phyloP scores from a whole-genome alignment of 2,113 vertebrate species.

The Beaufortia kweichowensis region DNA sequence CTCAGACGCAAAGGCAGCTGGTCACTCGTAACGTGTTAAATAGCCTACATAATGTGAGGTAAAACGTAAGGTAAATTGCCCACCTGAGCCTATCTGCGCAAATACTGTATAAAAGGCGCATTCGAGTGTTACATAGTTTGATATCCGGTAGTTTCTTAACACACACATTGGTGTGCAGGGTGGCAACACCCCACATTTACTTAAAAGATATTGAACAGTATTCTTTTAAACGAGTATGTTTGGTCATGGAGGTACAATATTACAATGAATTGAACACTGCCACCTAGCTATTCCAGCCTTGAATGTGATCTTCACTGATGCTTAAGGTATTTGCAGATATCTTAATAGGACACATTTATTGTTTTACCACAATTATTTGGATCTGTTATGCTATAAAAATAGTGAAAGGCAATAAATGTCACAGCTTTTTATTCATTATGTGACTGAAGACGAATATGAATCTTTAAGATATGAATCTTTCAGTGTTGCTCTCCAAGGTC shows the following conservation, averaged over 20 bases:
- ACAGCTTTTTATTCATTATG: neutral
- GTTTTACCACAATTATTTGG: neutral
- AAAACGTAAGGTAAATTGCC: constrained; percentile 1
- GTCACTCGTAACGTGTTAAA: constrained; percentile 5
- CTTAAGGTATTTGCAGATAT: neutral
- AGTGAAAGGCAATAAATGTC: neutral
- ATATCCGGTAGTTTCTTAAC: neutral
- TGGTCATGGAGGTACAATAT: neutral
- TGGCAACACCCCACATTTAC: neutral
- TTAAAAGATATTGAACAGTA: neutral
- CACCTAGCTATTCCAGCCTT: constrained; percentile 50
- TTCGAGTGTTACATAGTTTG: neutral
- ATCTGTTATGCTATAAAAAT: neutral
- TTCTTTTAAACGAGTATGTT: neutral
- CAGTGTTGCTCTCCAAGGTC: constrained; percentile 12
- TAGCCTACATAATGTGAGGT: constrained; percentile 5
- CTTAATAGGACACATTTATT: neutral
- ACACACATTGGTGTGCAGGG: neutral
- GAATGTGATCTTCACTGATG: constrained; percentile 2
- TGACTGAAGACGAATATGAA: neutral
- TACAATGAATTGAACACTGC: constrained; percentile 52
- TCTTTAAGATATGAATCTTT: no score
- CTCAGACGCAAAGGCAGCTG: neutral
- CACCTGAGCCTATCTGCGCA: constrained; percentile 11
- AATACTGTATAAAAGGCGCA: neutral